Percentiles rank a stretch among this genome's conserved stretches.
These are phyloP conservation scores for Agrilus biguttatus DNA, from an alignment of 2,888 invertebrate species.

Conservation along the genomic window DNA sequence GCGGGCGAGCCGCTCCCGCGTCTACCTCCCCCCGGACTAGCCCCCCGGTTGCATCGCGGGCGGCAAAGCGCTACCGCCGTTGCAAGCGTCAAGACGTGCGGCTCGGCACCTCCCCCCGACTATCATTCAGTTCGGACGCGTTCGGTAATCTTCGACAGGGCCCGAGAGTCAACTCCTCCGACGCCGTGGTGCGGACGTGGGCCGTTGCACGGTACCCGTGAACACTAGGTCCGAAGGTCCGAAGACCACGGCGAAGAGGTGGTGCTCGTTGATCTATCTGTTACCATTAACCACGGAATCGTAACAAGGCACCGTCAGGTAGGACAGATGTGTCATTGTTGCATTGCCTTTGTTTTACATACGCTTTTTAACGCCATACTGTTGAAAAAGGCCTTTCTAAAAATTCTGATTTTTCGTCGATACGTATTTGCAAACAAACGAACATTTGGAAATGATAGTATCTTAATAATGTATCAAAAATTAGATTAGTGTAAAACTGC, in stretches of 20 bases:
- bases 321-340: slow-evolving; percentile 12
- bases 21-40: slow-evolving; percentile 15
- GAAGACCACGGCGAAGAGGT: slow-evolving; percentile 15
- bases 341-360: slow-evolving; percentile 10
- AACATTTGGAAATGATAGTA: no score
- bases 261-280: slow-evolving; percentile 3
- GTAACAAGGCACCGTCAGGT: slow-evolving; percentile 12
- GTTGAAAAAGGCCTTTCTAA: no score
- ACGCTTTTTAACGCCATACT: background rate
- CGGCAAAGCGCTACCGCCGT: slow-evolving; percentile 39
- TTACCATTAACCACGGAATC: no score
- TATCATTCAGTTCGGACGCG: slow-evolving; percentile 14
- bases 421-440: no score
- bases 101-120: slow-evolving; percentile 23
- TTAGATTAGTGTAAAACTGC: no score
- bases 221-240: slow-evolving; percentile 18
- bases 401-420: no score
- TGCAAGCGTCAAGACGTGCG: slow-evolving; percentile 33
- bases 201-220: slow-evolving; percentile 8
- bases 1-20: slow-evolving; percentile 27
- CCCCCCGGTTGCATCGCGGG: slow-evolving; percentile 24
- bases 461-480: no score
- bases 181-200: slow-evolving; percentile 8
- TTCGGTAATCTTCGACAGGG: slow-evolving; percentile 18
- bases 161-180: slow-evolving; percentile 12